Conservation (phyloP, 2,888 invertebrate genomes). For the Cyclophora albipunctata region DNA sequence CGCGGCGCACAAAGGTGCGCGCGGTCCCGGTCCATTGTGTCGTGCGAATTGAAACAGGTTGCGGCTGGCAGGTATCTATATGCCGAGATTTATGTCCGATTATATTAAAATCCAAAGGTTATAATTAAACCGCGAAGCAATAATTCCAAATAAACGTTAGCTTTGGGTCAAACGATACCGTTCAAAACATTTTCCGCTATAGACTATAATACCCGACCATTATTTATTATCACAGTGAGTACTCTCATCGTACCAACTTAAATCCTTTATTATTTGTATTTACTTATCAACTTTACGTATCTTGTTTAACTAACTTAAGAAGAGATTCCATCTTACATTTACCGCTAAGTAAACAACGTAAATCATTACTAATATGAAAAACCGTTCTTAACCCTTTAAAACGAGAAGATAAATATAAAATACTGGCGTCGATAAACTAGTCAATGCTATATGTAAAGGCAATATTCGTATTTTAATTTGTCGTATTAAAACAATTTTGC, state of each 20-base stretch:
- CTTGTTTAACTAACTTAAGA: not conserved
- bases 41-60: constrained; percentile 74
- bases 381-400: constrained; percentile 39
- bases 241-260: no score
- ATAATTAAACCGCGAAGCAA: constrained; percentile 67
- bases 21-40: constrained; percentile 48
- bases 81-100: constrained; percentile 67
- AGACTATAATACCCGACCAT: no score
- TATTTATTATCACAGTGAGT: no score
- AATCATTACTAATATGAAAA: constrained; percentile 34
- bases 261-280: no score
- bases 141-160: constrained; percentile 52
- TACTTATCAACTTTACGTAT: no score
- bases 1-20: constrained; percentile 48
- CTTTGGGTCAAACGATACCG: constrained; percentile 49
- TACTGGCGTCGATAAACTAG: constrained; percentile 35
- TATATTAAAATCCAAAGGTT: constrained; percentile 59
- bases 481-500: constrained; percentile 59
- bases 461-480: no score
- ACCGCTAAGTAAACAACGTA: constrained; percentile 49
- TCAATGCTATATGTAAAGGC: constrained; percentile 45
- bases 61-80: constrained; percentile 69
- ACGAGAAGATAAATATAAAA: constrained; percentile 36
- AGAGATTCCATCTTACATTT: constrained; percentile 24
- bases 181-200: constrained; percentile 5